These are phyloP conservation scores for Schizaphis graminum DNA, from an alignment of 2,888 invertebrate species.

Conservation along the genomic window DNA sequence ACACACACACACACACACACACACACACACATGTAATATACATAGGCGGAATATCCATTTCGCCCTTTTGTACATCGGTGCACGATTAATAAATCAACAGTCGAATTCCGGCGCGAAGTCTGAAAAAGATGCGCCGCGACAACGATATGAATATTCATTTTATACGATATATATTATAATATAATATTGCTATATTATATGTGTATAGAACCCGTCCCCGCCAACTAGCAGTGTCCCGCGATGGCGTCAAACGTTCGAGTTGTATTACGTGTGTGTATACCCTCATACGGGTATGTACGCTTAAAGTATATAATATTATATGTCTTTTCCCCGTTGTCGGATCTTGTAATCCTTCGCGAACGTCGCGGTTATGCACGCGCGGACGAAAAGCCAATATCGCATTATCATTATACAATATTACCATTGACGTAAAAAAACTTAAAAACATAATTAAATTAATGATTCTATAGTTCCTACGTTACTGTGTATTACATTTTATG, in stretches of 20 bases:
- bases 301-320: not conserved
- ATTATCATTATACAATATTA: not conserved
- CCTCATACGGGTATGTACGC: not conserved
- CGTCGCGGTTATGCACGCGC: slow-evolving; percentile 40
- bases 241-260: slow-evolving; percentile 60
- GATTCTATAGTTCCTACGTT: not conserved
- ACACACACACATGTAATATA: not conserved
- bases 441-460: too few relatives aligned
- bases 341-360: not conserved
- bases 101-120: slow-evolving; percentile 64
- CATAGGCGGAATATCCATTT: slow-evolving; percentile 24
- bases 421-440: not conserved
- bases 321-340: not conserved
- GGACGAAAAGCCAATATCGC: slow-evolving; percentile 66
- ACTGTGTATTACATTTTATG: not conserved
- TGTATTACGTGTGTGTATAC: not conserved
- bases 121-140: slow-evolving; percentile 66
- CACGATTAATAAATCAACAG: slow-evolving; percentile 65
- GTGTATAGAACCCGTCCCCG: not conserved
- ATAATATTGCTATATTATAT: slow-evolving; percentile 38
- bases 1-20: not conserved
- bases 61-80: slow-evolving; percentile 51
- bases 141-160: slow-evolving; percentile 67
- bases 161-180: slow-evolving; percentile 27
- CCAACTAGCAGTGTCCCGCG: slow-evolving; percentile 11